phyloP scores from a whole-genome alignment of 2,797 vertebrate species.

The Sebastes alutus region DNA sequence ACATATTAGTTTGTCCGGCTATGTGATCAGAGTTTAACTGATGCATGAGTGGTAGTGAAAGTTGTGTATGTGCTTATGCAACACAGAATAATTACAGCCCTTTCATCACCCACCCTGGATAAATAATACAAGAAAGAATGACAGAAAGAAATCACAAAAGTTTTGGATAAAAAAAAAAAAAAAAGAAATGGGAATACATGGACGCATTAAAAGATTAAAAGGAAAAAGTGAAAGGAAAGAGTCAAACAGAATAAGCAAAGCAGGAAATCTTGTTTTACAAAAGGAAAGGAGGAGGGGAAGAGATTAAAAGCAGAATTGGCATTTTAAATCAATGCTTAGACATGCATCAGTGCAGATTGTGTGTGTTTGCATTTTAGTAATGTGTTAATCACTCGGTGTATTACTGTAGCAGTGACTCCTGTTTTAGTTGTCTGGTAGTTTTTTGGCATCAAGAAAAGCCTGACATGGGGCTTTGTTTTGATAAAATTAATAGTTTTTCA shows the following conservation, averaged over 20 bases:
- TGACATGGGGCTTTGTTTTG: background rate
- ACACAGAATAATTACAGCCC: background rate
- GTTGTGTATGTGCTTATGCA: background rate
- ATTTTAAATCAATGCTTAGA: slow-evolving; percentile 21
- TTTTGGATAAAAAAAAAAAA: background rate
- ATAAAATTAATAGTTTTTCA: background rate
- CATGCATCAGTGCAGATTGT: background rate
- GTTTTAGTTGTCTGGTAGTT: background rate
- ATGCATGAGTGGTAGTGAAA: background rate
- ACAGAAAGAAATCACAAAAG: background rate
- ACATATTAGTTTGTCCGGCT: background rate
- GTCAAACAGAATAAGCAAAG: background rate
- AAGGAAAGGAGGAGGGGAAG: background rate
- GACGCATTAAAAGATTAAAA: background rate
- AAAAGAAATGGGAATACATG: background rate
- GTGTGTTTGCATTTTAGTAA: background rate
- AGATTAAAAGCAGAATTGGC: slow-evolving; percentile 9
- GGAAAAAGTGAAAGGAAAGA: background rate
- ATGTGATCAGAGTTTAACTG: background rate
- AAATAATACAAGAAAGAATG: background rate
- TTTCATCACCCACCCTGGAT: background rate
- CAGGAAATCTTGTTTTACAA: slow-evolving; percentile 7
- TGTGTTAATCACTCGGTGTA: background rate
- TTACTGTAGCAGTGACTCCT: background rate
- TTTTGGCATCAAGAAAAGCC: background rate